These are phyloP conservation scores for Acyrthosiphon pisum DNA, from an alignment of 1,140 invertebrate species.

Conservation along the genomic window DNA sequence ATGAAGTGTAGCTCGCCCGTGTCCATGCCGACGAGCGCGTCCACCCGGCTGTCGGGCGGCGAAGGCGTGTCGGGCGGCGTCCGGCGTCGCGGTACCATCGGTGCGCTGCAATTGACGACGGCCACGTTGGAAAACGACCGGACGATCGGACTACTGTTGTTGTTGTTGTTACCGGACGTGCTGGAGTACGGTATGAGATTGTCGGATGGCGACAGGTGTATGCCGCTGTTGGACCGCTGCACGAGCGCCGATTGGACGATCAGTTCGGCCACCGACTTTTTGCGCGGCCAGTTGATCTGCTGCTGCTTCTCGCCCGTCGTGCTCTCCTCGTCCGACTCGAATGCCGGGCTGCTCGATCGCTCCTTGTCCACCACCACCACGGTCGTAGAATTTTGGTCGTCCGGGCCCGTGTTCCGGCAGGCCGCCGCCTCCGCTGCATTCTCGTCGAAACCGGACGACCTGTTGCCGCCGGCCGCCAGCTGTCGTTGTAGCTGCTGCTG, in stretches of 20 bases:
- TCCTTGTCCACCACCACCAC: slow-evolving; percentile 76
- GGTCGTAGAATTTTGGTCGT: background rate
- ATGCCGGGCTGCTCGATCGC: slow-evolving; percentile 91
- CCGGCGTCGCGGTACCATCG: slow-evolving; percentile 67
- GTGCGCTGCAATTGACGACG: background rate
- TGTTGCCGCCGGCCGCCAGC: background rate
- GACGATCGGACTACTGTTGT: background rate
- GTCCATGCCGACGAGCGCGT: slow-evolving; percentile 78
- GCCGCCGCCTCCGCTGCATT: too few species aligned
- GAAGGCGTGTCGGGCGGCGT: slow-evolving; percentile 66
- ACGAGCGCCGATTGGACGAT: slow-evolving; percentile 55
- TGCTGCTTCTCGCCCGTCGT: slow-evolving; percentile 61
- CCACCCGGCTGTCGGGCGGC: slow-evolving; percentile 66
- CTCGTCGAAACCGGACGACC: background rate
- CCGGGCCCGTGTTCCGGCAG: background rate
- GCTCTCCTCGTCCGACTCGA: slow-evolving; percentile 93
- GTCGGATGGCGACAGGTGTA: slow-evolving; percentile 50
- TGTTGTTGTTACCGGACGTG: background rate
- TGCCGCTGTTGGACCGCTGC: slow-evolving; percentile 60
- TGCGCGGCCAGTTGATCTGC: slow-evolving; percentile 54
- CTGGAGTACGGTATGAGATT: slow-evolving; percentile 34
- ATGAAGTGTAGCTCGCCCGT: slow-evolving; percentile 83
- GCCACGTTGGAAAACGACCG: slow-evolving; percentile 23
- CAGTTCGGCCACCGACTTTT: slow-evolving; percentile 54
- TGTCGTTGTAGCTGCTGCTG: background rate